Conservation (phyloP, 2,113 vertebrate genomes). For the Brachirus orientalis region DNA sequence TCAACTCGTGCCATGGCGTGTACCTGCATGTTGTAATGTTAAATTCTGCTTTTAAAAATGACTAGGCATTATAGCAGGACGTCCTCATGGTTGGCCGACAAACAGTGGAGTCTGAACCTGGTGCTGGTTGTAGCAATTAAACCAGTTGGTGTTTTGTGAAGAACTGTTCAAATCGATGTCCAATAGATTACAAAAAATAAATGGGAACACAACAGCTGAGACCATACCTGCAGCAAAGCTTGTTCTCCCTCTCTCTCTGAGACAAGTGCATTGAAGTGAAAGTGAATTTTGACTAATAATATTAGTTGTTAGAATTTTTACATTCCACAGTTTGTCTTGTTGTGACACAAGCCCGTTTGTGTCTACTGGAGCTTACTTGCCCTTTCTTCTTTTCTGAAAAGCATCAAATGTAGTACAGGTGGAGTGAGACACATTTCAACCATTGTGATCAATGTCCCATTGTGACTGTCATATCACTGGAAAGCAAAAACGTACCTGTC, state of each 20-base stretch:
- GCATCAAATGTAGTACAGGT: slow-evolving; percentile 31
- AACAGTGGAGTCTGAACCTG: slow-evolving; percentile 31
- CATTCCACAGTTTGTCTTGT: slow-evolving; percentile 62
- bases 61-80: slow-evolving; percentile 5
- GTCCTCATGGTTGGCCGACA: slow-evolving; percentile 40
- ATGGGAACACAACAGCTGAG: slow-evolving; percentile 69
- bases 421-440: slow-evolving; percentile 53
- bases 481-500: slow-evolving; percentile 50
- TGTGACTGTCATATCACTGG: slow-evolving; percentile 67
- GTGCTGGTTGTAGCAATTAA: slow-evolving; percentile 69
- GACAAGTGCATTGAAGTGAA: too few relatives aligned
- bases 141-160: slow-evolving; percentile 62
- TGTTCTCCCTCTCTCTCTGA: neutral
- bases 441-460: slow-evolving; percentile 70
- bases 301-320: too few relatives aligned
- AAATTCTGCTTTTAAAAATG: too few relatives aligned
- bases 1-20: neutral
- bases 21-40: neutral
- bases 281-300: too few relatives aligned
- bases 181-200: slow-evolving; percentile 72
- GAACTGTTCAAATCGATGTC: slow-evolving; percentile 60
- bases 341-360: slow-evolving; percentile 30
- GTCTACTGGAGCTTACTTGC: slow-evolving; percentile 49
- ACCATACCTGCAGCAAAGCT: slow-evolving; percentile 43
- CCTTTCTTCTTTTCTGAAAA: slow-evolving; percentile 32